Evolutionary conservation across 2,797 vertebrate genomes (phyloP).

Genomic region (Cossypha polioptera): DNA sequence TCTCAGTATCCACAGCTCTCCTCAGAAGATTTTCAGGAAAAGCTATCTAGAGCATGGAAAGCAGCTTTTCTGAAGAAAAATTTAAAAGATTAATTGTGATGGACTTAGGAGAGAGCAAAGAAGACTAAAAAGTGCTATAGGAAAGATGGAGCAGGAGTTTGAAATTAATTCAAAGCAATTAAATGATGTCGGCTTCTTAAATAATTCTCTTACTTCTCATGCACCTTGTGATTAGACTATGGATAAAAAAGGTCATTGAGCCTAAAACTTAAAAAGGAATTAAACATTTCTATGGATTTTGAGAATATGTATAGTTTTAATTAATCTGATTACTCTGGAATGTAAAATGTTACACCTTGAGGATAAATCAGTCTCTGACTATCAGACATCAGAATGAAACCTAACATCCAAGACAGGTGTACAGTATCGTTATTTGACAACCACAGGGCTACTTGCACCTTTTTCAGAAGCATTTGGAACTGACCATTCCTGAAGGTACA

Average conservation of each 20-base stretch:
- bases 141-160: not conserved
- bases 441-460: not conserved
- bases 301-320: not conserved
- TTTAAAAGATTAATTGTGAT: not conserved
- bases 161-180: constrained; percentile 21
- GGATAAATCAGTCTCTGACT: not conserved
- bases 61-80: not conserved
- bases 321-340: not conserved
- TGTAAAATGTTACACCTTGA: not conserved
- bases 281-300: constrained; percentile 1
- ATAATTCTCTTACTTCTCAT: constrained; percentile 11
- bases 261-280: constrained; percentile 22
- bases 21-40: not conserved
- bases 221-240: not conserved
- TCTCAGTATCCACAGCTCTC: not conserved
- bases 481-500: not conserved
- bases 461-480: not conserved
- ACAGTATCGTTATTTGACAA: not conserved
- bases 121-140: not conserved
- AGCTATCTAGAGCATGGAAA: not conserved
- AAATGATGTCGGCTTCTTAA: not conserved
- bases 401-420: not conserved
- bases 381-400: not conserved
- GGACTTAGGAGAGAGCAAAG: not conserved
- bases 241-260: not conserved